phyloP scores from a whole-genome alignment of 1,140 invertebrate genomes.

The Drosophila kurseongensis region DNA sequence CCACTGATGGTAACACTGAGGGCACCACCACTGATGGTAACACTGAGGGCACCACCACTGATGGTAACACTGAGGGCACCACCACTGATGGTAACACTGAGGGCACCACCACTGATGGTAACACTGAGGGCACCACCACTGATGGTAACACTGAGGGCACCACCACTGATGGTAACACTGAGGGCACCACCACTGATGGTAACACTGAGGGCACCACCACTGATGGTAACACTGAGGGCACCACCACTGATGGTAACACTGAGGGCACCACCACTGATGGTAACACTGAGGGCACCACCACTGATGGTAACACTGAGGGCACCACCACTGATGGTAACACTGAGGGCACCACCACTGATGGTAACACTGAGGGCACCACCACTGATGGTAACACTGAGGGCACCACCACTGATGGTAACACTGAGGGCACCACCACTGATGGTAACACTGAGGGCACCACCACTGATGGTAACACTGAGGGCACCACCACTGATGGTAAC shows the following conservation, averaged over 20 bases:
- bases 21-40: background rate
- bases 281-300: conserved; percentile 2
- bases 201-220: conserved; percentile 3
- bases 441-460: background rate
- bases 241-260: background rate
- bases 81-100: background rate
- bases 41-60: conserved; percentile 6
- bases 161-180: too few relatives aligned
- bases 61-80: too few relatives aligned
- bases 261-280: conserved; percentile 4
- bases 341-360: background rate
- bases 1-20: too few relatives aligned
- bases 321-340: too few relatives aligned
- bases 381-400: background rate
- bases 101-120: conserved; percentile 11
- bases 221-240: too few relatives aligned
- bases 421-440: background rate
- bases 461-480: too few relatives aligned
- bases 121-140: too few relatives aligned
- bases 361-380: background rate
- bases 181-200: background rate
- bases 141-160: background rate
- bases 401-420: background rate
- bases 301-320: background rate
- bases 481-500: background rate